Base-by-base conservation (phyloP, 2,113 vertebrate genomes). In the Todiramphus saurophagus region DNA sequence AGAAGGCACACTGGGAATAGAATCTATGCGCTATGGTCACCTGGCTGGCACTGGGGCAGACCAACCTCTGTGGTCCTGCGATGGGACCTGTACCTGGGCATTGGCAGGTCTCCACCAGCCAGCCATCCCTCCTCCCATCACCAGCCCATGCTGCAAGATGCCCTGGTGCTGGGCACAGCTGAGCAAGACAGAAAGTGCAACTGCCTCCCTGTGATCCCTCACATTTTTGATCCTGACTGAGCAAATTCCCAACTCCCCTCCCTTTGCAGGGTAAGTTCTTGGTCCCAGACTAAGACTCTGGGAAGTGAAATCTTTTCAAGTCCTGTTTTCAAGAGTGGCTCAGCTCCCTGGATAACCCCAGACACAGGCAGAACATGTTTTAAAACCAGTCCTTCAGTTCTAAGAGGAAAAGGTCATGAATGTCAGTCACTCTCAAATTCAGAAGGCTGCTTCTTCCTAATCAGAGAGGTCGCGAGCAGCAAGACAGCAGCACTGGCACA, bases 361-460 rank as follows among this genome's bases (percentile, higher is more conserved):
- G 66, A 79, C 0, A 0, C 53, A 67, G 60, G 4, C 25, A 3
- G 46, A 83, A 21, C 2, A 7, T 13, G 10, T 87, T 93, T 87
- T 94, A 79, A 94, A 95, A 58, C 64, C 33, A 63, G 18, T 82
- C 63, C 50, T 82, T 89, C 56, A 81, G 10, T 87, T 95, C 44
- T 83, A n/a, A 89, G 53, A 91, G 30, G 30, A 83, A 95, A 96
- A 94, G 74, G 62, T 95, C 90, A 87, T 31, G 66, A 82, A 41
- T 80, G 89, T 96, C 87, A 76, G 78, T 76, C 91, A 82, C 55
- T 83, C 23, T 90, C 13, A 91, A 55, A 95, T 91, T 96, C 70
- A 80, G 48, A 93, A 91, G 53, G 21, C 39, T 87, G 44, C 16
- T 78, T 83, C 66, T 76, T 85, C 70, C 14, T 44, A 41, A 85